A percentile compares a stretch with the other conserved stretches of the same genome.
Conservation (phyloP, 2,113 vertebrate species). For the Burhinus oedicnemus region DNA sequence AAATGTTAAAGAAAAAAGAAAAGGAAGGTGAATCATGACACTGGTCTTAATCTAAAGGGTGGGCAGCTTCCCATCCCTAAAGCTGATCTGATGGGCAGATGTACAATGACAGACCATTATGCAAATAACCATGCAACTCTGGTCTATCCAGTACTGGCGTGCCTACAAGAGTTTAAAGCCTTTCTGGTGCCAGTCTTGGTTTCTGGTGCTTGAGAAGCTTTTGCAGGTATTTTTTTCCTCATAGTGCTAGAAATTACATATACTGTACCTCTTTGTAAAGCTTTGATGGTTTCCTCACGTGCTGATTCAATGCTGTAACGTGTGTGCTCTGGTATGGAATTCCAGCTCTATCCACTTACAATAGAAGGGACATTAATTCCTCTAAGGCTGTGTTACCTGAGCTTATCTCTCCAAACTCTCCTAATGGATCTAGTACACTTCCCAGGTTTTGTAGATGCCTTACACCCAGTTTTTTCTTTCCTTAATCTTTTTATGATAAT, state of each 20-base stretch:
- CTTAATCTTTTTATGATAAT: too few species aligned
- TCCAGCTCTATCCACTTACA: too few species aligned
- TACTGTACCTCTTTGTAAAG: background rate
- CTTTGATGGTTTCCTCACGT: too few species aligned
- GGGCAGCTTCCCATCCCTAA: background rate
- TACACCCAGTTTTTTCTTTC: too few species aligned
- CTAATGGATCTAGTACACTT: too few species aligned
- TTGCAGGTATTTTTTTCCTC: background rate
- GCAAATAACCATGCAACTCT: rapidly evolving
- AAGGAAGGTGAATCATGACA: background rate
- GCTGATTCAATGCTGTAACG: too few species aligned
- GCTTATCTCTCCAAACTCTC: too few species aligned
- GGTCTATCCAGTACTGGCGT: background rate
- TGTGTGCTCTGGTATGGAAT: too few species aligned
- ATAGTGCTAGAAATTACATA: background rate
- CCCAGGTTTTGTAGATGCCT: too few species aligned
- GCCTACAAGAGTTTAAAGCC: background rate
- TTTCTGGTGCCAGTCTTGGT: background rate
- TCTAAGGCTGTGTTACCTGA: too few species aligned
- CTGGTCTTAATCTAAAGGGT: background rate
- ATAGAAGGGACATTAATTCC: too few species aligned
- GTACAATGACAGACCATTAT: background rate
- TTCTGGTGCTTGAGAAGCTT: background rate
- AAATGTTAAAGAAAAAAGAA: background rate
- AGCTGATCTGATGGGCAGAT: background rate